Evolutionary conservation across 37 sponge, comb jelly and placozoan species (phyloP).

Genomic region (Hexactinellida sp.): DNA sequence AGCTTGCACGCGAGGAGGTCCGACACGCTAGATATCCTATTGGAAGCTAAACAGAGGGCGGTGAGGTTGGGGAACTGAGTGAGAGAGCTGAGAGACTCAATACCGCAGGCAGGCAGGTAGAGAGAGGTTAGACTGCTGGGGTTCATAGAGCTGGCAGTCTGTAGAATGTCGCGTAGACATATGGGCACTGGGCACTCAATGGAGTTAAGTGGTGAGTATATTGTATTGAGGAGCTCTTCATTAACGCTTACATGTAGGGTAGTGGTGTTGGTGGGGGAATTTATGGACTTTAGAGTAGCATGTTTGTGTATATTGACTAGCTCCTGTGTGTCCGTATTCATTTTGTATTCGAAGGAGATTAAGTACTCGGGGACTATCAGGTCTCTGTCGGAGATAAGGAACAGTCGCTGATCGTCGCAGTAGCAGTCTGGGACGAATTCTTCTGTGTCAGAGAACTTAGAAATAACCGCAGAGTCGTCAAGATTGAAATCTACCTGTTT

Average conservation of each 20-base stretch:
- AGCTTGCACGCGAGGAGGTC: neutral
- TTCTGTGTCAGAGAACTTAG: neutral
- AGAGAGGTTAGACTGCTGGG: neutral
- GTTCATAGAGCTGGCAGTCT: neutral
- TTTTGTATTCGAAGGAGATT: neutral
- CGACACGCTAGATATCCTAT: neutral
- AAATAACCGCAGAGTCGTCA: neutral
- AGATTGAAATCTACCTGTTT: neutral
- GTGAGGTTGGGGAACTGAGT: constrained; percentile 1
- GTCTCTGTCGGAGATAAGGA: neutral
- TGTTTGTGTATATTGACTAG: neutral
- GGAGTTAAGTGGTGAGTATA: neutral
- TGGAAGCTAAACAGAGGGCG: neutral
- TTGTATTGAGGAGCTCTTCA: neutral
- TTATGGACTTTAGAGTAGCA: neutral
- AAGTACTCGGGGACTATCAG: neutral
- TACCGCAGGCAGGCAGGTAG: neutral
- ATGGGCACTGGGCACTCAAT: neutral
- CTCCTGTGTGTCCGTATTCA: neutral
- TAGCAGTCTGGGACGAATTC: neutral
- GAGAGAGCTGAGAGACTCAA: neutral
- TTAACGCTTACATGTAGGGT: neutral
- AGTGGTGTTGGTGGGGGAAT: neutral
- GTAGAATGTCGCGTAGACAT: neutral
- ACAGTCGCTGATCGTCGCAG: neutral